Base-by-base conservation (phyloP, 2,888 invertebrate genomes). In the Agonopterix arenella region DNA sequence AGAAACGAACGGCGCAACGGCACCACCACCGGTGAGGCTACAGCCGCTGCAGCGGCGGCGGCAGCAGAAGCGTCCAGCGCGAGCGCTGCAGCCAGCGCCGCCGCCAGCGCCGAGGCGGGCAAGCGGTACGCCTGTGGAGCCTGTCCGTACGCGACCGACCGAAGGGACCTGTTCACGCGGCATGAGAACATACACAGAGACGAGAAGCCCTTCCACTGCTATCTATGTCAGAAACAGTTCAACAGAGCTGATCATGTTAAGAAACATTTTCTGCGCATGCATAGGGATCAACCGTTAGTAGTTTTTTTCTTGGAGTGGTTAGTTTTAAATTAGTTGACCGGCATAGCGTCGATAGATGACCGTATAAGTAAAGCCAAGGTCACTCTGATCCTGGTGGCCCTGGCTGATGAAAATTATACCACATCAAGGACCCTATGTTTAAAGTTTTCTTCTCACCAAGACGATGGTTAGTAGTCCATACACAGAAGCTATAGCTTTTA, bases 241-340 rank as follows among this genome's bases (percentile, higher is more conserved):
- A 97, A 97, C 80, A 91, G 97, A 48, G 97, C 97, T 41, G 97
- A 97, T 80, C 97, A 97, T 76, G 97, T 97, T 45, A 97, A 97
- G 82, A 97, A 97, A 71, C 97, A 97, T 80, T 97, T 97, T 70
- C 88, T 96, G 59, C 91, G 97, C 60, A 97, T 97, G 96, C 97
- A 97, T 73, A 92, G 97, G 44, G 97, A 97, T 65, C 93, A 96
- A 73, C 93, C 93, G 1, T 52, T 13, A 52, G 49, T 47, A 45
- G 3, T n/a, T 38, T 10, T 10, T 36, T 28, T n/a, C n/a, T n/a
- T n/a, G n/a, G n/a, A n/a, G n/a, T n/a, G n/a, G n/a, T n/a, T n/a
- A n/a, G n/a, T n/a, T n/a, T n/a, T n/a, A n/a, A n/a, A 10, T 10
- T 3, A 46, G 1, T 18, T 4, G 18, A 18, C 16, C 16, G 2